Evolutionary conservation across 2,113 vertebrate genomes (phyloP).

Genomic region (Clarias macrocephalus): DNA sequence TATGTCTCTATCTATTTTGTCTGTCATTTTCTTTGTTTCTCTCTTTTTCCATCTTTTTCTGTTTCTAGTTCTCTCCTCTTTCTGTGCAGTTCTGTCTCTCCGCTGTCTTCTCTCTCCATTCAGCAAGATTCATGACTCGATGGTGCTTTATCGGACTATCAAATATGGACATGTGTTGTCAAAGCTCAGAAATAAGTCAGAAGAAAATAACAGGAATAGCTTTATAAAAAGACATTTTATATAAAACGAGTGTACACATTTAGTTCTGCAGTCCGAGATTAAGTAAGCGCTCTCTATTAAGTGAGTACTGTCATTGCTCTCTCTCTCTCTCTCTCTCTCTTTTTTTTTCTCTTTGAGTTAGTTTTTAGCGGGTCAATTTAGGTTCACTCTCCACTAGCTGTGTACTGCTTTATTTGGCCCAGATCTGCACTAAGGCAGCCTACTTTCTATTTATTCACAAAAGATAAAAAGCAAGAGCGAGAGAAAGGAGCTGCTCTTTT

Average conservation of each 20-base stretch:
- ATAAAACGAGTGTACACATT: too few species aligned
- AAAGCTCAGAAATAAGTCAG: too few species aligned
- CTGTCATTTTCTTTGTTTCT: not conserved
- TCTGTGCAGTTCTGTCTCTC: not conserved
- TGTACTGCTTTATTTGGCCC: not conserved
- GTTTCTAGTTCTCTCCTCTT: not conserved
- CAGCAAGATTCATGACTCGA: not conserved
- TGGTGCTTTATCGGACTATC: too few species aligned
- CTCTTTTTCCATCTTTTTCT: not conserved
- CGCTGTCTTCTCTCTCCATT: not conserved
- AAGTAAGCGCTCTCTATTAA: too few species aligned
- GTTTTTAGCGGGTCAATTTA: not conserved
- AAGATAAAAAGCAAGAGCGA: not conserved
- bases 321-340: not conserved
- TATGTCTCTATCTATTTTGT: not conserved
- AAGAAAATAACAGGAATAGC: too few species aligned
- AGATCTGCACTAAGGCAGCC: constrained; percentile 1
- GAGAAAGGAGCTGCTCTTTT: not conserved
- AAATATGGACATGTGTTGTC: too few species aligned
- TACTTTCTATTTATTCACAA: constrained; percentile 28
- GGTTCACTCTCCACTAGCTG: constrained; percentile 22
- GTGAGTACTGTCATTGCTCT: not conserved
- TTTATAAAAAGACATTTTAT: too few species aligned
- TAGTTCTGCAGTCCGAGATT: too few species aligned
- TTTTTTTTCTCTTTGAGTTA: not conserved